These are phyloP conservation scores for Casuarius casuarius DNA, from an alignment of 2,113 vertebrate species.

Conservation along the genomic window DNA sequence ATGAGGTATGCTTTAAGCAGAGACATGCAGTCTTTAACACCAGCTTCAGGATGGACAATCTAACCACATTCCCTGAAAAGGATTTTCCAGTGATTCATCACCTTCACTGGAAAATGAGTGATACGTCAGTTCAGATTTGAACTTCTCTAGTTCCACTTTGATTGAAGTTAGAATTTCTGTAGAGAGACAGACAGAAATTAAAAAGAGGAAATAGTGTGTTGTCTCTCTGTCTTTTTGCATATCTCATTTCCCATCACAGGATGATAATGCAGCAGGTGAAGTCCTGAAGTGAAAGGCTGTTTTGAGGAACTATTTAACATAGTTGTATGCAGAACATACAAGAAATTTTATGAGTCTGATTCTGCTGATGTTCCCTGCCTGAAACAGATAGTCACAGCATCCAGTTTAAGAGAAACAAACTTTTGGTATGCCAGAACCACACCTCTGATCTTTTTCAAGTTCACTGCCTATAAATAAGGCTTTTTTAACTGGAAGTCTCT, in stretches of 20 bases:
- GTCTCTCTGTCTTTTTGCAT: not conserved
- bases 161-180: conserved; percentile 15
- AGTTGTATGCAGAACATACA: not conserved
- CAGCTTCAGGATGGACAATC: conserved; percentile 15
- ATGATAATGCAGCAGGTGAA: conserved; percentile 22
- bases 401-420: not conserved
- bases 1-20: conserved; percentile 44
- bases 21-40: conserved; percentile 48
- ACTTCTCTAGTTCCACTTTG: conserved; percentile 22
- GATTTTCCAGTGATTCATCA: conserved; percentile 49
- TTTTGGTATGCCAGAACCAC: not conserved
- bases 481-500: not conserved
- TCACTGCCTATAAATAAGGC: conserved; percentile 9
- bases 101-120: conserved; percentile 51
- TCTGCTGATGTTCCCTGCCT: conserved; percentile 1
- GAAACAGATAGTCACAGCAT: not conserved
- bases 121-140: conserved; percentile 49
- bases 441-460: conserved; percentile 35
- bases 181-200: conserved; percentile 19
- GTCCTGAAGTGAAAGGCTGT: not conserved
- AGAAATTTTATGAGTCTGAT: conserved; percentile 7
- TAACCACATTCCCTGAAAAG: conserved; percentile 41
- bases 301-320: conserved; percentile 9
- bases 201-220: not conserved
- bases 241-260: conserved; percentile 38